A percentile compares a stretch with the other conserved stretches of the same genome.
phyloP scores from a whole-genome alignment of 2,888 invertebrate genomes.

The Sarcophaga carnaria region DNA sequence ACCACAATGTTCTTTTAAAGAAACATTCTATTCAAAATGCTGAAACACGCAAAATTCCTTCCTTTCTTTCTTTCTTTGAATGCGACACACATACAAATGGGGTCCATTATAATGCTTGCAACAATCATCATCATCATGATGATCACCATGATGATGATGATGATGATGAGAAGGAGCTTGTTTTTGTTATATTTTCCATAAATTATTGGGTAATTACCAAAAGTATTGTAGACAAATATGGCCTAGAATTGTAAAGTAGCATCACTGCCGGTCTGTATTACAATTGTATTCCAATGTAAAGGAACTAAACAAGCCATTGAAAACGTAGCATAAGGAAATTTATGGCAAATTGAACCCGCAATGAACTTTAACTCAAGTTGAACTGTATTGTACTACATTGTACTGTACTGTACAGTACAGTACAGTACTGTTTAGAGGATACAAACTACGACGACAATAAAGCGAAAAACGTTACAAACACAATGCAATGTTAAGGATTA shows the following conservation, averaged over 20 bases:
- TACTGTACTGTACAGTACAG: no score
- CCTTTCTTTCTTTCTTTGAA: constrained; percentile 17
- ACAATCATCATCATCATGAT: not conserved
- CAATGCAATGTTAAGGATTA: not conserved
- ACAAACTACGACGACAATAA: not conserved
- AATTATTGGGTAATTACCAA: constrained; percentile 61
- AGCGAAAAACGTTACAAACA: no score
- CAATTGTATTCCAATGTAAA: constrained; percentile 9
- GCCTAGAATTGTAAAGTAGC: not conserved
- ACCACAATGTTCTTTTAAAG: not conserved
- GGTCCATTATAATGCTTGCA: not conserved
- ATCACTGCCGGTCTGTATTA: not conserved
- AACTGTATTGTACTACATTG: not conserved
- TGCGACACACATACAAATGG: constrained; percentile 9
- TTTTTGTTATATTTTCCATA: constrained; percentile 56
- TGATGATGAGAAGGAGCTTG: constrained; percentile 42
- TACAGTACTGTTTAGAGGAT: not conserved
- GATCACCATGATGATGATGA: not conserved
- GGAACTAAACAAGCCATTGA: constrained; percentile 8
- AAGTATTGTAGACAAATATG: constrained; percentile 20
- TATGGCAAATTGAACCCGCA: constrained; percentile 16
- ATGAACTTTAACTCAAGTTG: constrained; percentile 6
- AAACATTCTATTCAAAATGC: constrained; percentile 19
- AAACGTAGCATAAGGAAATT: not conserved
- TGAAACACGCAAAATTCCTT: constrained; percentile 54